Evolutionary conservation across 2,797 vertebrate genomes (phyloP).

Genomic region (Acrocephalus scirpaceus): DNA sequence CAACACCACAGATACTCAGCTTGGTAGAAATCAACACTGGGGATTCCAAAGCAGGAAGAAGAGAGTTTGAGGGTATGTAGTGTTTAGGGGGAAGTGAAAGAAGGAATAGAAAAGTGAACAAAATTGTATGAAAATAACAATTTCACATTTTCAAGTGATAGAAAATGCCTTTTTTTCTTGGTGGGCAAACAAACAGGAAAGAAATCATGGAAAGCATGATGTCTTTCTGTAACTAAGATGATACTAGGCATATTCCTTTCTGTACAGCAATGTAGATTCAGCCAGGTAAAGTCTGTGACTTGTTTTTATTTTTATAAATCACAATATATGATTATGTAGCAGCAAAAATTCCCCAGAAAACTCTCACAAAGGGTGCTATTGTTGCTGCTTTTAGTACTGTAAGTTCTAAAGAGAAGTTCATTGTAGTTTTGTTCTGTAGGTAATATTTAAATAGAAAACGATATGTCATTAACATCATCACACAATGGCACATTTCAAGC

Average conservation of each 20-base stretch:
- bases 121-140: neutral
- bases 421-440: neutral
- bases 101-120: neutral
- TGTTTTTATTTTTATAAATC: neutral
- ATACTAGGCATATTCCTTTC: neutral
- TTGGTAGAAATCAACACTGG: neutral
- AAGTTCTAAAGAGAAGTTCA: neutral
- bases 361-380: neutral
- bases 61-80: neutral
- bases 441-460: neutral
- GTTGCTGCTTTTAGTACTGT: neutral
- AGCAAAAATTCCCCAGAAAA: neutral
- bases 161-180: neutral
- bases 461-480: neutral
- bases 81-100: neutral
- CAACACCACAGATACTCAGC: neutral
- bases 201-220: rapidly evolving
- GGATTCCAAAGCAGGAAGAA: neutral
- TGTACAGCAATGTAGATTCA: neutral
- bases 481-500: neutral
- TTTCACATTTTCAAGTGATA: neutral
- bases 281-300: neutral
- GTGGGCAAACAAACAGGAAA: neutral
- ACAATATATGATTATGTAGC: neutral
- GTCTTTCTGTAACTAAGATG: neutral